A percentile compares a stretch with the other conserved stretches of the same genome.
These are phyloP conservation scores for Aldrovandia affinis DNA, from an alignment of 2,797 vertebrate genomes.

Conservation along the genomic window DNA sequence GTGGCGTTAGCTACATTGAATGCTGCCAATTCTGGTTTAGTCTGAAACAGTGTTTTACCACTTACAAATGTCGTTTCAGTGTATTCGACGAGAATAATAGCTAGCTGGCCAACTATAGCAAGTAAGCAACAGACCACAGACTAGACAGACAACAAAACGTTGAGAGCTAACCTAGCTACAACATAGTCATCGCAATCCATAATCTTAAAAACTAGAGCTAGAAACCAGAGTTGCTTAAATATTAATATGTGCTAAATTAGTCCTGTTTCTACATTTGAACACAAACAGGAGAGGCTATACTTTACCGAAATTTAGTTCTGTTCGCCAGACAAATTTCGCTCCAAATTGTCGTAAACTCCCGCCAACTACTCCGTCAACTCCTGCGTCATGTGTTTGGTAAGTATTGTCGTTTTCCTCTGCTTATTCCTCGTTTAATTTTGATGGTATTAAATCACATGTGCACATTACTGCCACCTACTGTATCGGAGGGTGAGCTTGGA, in stretches of 20 bases:
- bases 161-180: no score
- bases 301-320: neutral
- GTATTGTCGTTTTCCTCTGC: neutral
- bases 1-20: no score
- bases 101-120: neutral
- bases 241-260: neutral
- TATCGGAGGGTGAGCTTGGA: neutral
- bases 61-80: neutral
- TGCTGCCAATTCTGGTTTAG: neutral
- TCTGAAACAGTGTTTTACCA: neutral
- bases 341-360: constrained; percentile 8
- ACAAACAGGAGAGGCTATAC: neutral
- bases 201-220: neutral
- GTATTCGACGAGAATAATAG: neutral
- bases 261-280: neutral
- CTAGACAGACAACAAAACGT: neutral
- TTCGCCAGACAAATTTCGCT: neutral
- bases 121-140: neutral
- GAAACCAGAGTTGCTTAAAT: no score
- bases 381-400: no score
- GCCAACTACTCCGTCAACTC: neutral
- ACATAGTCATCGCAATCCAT: neutral
- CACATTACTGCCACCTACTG: neutral
- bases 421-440: neutral
- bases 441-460: neutral